These are phyloP conservation scores for Galeruca laticollis DNA, from an alignment of 2,888 invertebrate species.

Conservation along the genomic window DNA sequence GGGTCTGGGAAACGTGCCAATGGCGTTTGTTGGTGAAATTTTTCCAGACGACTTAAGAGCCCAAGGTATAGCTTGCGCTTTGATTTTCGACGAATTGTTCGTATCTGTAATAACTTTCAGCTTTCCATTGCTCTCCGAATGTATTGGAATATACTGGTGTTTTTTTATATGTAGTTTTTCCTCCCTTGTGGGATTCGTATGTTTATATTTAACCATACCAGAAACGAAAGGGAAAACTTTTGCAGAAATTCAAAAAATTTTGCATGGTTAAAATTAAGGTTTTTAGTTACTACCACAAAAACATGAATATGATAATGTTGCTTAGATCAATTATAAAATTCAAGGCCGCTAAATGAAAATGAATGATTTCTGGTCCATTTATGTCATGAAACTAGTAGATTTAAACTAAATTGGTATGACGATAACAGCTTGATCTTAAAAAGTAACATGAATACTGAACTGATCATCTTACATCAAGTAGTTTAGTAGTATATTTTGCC, in stretches of 20 bases:
- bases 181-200: conserved; percentile 36
- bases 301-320: too few relatives aligned
- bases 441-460: too few relatives aligned
- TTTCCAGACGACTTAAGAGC: conserved; percentile 83
- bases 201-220: conserved; percentile 42
- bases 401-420: too few relatives aligned
- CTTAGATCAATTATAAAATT: not conserved
- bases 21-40: conserved; percentile 85
- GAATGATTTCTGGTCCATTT: too few relatives aligned
- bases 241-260: conserved; percentile 43
- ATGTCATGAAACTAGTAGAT: too few relatives aligned
- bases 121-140: conserved; percentile 42
- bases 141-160: conserved; percentile 37
- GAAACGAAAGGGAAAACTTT: conserved; percentile 51
- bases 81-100: conserved; percentile 34
- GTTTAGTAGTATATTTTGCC: too few relatives aligned
- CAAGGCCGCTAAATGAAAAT: not conserved
- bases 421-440: too few relatives aligned
- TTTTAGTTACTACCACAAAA: too few relatives aligned
- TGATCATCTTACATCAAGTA: too few relatives aligned
- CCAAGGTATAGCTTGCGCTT: conserved; percentile 65
- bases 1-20: conserved; percentile 80
- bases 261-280: not conserved
- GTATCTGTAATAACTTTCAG: conserved; percentile 44
- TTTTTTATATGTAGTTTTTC: conserved; percentile 44